Evolutionary conservation across 2,888 invertebrate genomes (phyloP).

Genomic region (Calameuta idolon): DNA sequence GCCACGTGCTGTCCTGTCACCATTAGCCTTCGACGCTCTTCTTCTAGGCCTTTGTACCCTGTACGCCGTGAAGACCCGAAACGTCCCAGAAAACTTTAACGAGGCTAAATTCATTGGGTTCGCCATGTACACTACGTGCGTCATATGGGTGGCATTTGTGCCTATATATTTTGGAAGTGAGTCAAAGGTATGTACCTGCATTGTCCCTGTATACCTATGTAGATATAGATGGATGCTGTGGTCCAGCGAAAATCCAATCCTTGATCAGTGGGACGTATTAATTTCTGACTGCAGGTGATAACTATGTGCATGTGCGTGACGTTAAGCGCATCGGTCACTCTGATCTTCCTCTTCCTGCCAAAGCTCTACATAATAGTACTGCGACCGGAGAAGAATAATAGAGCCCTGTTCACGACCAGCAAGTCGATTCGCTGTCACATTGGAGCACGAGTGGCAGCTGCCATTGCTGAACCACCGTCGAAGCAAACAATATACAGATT

Average conservation of each 20-base stretch:
- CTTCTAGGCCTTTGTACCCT: constrained; percentile 80
- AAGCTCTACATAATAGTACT: constrained; percentile 81
- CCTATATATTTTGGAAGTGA: constrained; percentile 82
- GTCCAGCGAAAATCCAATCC: neutral
- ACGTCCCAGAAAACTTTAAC: constrained; percentile 86
- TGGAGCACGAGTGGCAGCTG: constrained; percentile 69
- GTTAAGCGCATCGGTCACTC: constrained; percentile 79
- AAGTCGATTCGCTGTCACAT: constrained; percentile 74
- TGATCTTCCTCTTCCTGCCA: constrained; percentile 79
- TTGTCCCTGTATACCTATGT: neutral
- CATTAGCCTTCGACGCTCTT: constrained; percentile 78
- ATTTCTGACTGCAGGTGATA: constrained; percentile 40
- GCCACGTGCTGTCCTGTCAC: constrained; percentile 72
- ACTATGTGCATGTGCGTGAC: constrained; percentile 77
- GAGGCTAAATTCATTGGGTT: constrained; percentile 82
- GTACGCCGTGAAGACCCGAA: constrained; percentile 82
- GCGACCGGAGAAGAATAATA: constrained; percentile 81
- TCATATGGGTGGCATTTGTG: constrained; percentile 83
- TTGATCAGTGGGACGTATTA: neutral
- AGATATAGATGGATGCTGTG: neutral
- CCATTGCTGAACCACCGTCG: constrained; percentile 50
- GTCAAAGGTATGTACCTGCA: constrained; percentile 71
- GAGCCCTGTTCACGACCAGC: constrained; percentile 76
- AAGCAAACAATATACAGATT: constrained; percentile 44
- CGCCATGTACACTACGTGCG: constrained; percentile 84